phyloP scores from a whole-genome alignment of 2,113 vertebrate species.

The Nothoprocta perdicaria region DNA sequence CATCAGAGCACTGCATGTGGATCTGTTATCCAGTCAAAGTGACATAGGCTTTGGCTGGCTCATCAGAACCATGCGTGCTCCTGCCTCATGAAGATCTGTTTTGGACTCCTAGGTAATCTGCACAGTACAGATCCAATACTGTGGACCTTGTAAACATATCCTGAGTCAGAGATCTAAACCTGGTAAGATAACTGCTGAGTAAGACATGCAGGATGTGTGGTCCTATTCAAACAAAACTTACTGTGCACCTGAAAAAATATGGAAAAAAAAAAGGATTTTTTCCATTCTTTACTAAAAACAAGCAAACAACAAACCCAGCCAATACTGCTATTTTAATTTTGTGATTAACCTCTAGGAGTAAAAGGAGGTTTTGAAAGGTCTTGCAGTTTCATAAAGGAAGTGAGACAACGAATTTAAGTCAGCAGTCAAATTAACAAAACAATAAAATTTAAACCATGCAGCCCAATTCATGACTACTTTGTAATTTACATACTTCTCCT shows the following conservation, averaged over 20 bases:
- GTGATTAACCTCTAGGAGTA: neutral
- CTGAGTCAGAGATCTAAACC: neutral
- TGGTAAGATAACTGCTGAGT: neutral
- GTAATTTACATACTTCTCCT: neutral
- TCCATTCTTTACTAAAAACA: neutral
- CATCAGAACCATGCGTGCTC: neutral
- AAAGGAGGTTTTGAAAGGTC: neutral
- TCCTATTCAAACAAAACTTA: neutral
- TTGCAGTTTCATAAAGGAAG: neutral
- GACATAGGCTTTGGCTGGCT: neutral
- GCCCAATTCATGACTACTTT: neutral
- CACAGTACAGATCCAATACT: rapidly evolving
- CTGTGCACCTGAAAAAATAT: neutral
- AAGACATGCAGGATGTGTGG: neutral
- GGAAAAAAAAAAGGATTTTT: neutral
- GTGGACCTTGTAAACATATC: neutral
- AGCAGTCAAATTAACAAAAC: neutral
- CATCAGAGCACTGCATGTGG: neutral
- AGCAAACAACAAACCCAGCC: too few species aligned
- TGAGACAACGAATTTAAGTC: neutral
- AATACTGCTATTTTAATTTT: neutral
- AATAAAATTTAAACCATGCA: neutral
- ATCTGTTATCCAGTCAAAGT: neutral
- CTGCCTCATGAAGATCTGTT: neutral
- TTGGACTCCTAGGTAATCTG: neutral